Evolutionary conservation across 2,888 invertebrate genomes (phyloP).

Genomic region (Halocaridina rubra): DNA sequence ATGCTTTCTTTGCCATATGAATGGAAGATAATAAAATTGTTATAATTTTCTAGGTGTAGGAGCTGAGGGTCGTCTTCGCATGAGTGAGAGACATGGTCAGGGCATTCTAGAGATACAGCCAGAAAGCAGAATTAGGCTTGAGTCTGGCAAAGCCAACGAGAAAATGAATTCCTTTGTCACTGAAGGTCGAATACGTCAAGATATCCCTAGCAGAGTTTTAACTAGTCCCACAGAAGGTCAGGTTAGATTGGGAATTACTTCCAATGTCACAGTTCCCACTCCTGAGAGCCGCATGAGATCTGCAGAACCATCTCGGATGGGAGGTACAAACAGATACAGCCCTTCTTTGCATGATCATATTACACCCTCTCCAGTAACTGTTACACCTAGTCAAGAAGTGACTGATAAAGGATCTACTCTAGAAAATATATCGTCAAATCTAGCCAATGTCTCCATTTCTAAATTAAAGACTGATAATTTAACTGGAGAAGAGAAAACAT

Average conservation of each 20-base stretch:
- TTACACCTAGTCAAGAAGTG: neutral
- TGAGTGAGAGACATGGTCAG: conserved; percentile 39
- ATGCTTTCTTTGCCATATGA: too few relatives aligned
- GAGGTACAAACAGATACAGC: neutral
- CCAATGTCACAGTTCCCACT: conserved; percentile 14
- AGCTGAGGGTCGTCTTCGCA: conserved; percentile 40
- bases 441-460: conserved; percentile 8
- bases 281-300: conserved; percentile 16
- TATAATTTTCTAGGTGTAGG: conserved; percentile 46
- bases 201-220: conserved; percentile 16
- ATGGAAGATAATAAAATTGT: too few relatives aligned
- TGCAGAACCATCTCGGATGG: conserved; percentile 9
- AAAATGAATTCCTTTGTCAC: neutral
- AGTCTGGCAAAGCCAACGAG: neutral
- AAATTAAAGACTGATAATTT: conserved; percentile 20
- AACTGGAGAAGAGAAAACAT: conserved; percentile 10
- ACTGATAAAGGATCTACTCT: neutral
- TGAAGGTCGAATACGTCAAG: conserved; percentile 15
- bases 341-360: conserved; percentile 44
- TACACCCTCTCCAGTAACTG: conserved; percentile 29
- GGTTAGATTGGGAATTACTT: conserved; percentile 13
- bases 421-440: conserved; percentile 40
- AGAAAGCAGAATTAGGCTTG: conserved; percentile 29
- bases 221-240: conserved; percentile 40
- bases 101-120: conserved; percentile 27